Evolutionary conservation across 2,797 vertebrate genomes (phyloP).

Genomic region (Argentina silus): DNA sequence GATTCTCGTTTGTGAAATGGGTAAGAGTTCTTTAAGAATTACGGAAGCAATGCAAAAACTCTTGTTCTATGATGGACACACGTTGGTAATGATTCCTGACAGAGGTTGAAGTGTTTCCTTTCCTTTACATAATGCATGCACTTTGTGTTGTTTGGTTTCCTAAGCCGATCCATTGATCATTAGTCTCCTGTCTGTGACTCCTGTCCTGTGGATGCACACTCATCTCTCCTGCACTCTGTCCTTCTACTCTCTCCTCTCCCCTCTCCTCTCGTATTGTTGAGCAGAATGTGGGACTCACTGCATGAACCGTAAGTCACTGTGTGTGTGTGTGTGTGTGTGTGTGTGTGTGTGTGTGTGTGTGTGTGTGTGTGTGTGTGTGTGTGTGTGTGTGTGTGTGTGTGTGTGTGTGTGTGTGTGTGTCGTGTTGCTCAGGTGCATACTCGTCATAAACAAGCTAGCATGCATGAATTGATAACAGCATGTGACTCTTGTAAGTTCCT

Average conservation of each 20-base stretch:
- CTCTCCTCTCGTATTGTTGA: constrained; percentile 61
- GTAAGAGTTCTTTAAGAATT: neutral
- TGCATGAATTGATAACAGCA: neutral
- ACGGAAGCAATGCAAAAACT: too few species aligned
- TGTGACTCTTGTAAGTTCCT: neutral
- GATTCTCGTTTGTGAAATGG: too few species aligned
- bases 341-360: neutral
- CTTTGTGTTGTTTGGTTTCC: too few species aligned
- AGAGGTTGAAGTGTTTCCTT: neutral
- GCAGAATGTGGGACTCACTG: constrained; percentile 86
- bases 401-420: constrained; percentile 7
- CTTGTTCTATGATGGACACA: neutral
- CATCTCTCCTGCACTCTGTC: neutral
- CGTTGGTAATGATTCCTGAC: neutral
- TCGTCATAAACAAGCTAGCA: neutral
- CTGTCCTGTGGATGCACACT: neutral
- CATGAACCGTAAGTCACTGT: constrained; percentile 81
- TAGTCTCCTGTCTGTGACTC: neutral
- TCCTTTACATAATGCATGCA: neutral
- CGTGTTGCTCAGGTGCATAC: neutral
- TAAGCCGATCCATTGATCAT: too few species aligned
- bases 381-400: neutral
- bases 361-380: neutral
- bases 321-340: neutral
- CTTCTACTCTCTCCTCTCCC: constrained; percentile 1